phyloP scores from a whole-genome alignment of 2,797 vertebrate genomes.

The Hoplostethus atlanticus region DNA sequence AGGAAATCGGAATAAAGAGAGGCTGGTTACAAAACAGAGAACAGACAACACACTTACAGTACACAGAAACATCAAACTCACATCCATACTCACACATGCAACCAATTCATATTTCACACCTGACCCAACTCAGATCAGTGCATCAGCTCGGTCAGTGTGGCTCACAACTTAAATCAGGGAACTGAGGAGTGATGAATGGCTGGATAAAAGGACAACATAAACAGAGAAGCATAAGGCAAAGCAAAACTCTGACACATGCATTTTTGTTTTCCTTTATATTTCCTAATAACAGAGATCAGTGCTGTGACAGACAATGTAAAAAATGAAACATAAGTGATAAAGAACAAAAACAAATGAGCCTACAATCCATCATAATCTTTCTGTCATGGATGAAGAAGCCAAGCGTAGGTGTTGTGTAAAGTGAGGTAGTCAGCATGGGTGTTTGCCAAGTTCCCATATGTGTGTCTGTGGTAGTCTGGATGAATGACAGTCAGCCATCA shows the following conservation, averaged over 20 bases:
- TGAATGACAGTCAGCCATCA: constrained; percentile 40
- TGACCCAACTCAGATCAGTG: constrained; percentile 78
- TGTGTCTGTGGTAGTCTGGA: constrained; percentile 50
- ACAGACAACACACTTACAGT: constrained; percentile 24
- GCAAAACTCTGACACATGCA: constrained; percentile 62
- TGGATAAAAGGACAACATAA: constrained; percentile 77
- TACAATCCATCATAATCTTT: constrained; percentile 28
- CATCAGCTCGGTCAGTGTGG: constrained; percentile 75
- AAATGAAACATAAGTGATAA: constrained; percentile 22
- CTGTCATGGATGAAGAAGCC: constrained; percentile 31
- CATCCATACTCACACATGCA: constrained; percentile 79
- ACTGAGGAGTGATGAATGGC: constrained; percentile 78
- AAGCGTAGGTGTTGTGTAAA: constrained; percentile 28
- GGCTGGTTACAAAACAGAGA: constrained; percentile 27
- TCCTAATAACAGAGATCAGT: constrained; percentile 36
- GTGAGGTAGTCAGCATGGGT: constrained; percentile 22
- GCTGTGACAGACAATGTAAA: constrained; percentile 47
- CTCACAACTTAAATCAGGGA: constrained; percentile 81
- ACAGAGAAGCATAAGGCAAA: constrained; percentile 67
- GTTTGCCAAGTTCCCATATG: constrained; percentile 43
- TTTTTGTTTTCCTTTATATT: constrained; percentile 1
- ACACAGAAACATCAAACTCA: constrained; percentile 53
- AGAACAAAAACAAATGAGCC: constrained; percentile 22
- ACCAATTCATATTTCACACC: constrained; percentile 75
- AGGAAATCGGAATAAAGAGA: constrained; percentile 11